Evolutionary conservation across 1,140 invertebrate species (phyloP).

Genomic region (Papilio machaon): DNA sequence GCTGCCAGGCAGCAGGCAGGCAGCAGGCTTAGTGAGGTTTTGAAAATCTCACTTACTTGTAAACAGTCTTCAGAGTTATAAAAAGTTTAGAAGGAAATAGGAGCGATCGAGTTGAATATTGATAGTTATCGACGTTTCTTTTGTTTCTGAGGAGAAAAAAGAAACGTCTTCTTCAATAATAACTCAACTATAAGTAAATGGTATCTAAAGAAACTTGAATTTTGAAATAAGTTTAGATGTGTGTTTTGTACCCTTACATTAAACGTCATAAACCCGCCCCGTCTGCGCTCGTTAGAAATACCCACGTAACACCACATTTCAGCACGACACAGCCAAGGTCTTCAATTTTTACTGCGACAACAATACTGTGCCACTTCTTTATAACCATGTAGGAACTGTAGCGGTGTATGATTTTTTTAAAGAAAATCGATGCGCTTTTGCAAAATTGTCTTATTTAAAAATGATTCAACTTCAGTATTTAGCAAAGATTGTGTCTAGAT

Average conservation of each 20-base stretch:
- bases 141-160: not conserved
- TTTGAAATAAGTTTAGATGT: not conserved
- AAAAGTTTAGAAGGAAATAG: not conserved
- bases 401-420: not conserved
- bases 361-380: not conserved
- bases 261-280: constrained; percentile 37
- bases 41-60: constrained; percentile 37
- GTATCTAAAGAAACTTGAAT: not conserved
- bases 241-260: not conserved
- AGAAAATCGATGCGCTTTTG: not conserved
- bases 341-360: constrained; percentile 28
- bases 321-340: constrained; percentile 36
- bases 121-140: too few species aligned
- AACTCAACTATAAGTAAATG: not conserved
- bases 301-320: constrained; percentile 43
- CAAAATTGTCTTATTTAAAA: not conserved
- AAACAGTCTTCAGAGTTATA: constrained; percentile 11
- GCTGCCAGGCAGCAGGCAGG: too few species aligned
- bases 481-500: not conserved
- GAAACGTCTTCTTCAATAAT: not conserved
- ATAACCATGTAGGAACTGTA: not conserved
- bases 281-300: constrained; percentile 50
- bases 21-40: constrained; percentile 35
- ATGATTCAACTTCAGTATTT: not conserved
- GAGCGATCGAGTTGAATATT: not conserved